Percentiles rank a stretch among this genome's conserved stretches.
Conservation (phyloP, 2,888 invertebrate genomes). For the Lithophane ornitopus region DNA sequence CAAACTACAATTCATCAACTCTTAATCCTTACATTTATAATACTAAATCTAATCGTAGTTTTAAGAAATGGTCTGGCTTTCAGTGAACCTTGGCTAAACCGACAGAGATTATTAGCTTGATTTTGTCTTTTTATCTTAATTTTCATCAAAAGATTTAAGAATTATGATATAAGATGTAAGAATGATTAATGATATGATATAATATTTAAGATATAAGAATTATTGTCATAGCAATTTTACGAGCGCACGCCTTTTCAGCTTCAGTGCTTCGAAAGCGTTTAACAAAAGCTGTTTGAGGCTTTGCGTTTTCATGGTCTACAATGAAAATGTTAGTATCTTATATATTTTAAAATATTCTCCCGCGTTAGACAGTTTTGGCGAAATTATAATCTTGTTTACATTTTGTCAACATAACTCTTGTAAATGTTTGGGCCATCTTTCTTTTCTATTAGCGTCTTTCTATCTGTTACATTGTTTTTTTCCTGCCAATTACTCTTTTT, state of each 20-base stretch:
- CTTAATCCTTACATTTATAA: constrained; percentile 40
- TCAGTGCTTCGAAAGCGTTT: constrained; percentile 40
- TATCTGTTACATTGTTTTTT: neutral
- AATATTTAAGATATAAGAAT: too few relatives aligned
- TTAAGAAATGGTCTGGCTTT: constrained; percentile 24
- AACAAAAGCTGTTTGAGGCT: constrained; percentile 42
- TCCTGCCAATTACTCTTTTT: neutral
- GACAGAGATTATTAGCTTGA: constrained; percentile 10
- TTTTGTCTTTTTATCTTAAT: constrained; percentile 30
- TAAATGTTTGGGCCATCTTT: neutral
- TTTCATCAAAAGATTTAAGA: constrained; percentile 17
- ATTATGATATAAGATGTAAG: too few relatives aligned
- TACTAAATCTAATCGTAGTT: constrained; percentile 8
- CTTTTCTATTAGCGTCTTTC: neutral
- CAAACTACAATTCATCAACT: constrained; percentile 35
- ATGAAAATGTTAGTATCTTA: constrained; percentile 28
- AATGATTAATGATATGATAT: too few relatives aligned
- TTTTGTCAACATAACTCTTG: neutral
- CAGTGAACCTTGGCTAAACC: constrained; percentile 16
- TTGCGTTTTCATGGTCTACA: constrained; percentile 21
- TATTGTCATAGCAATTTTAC: constrained; percentile 43
- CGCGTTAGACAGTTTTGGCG: neutral
- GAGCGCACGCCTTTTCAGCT: constrained; percentile 39
- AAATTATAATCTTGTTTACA: constrained; percentile 5
- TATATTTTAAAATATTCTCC: constrained; percentile 17